Evolutionary conservation across 2,888 invertebrate genomes (phyloP).

Genomic region (Drosophila diplacantha): DNA sequence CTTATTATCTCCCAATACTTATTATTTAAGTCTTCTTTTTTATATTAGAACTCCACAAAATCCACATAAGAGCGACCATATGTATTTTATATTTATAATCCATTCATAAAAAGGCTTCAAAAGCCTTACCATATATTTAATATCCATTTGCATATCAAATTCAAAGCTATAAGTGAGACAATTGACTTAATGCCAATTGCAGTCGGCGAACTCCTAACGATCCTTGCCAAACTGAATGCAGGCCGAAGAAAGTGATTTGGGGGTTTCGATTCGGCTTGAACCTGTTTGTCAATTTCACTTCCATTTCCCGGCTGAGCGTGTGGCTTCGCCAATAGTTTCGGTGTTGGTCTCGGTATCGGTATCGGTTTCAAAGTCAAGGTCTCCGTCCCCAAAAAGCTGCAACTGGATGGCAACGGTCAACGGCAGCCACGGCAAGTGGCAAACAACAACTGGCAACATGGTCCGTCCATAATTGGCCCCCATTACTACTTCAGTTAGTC

Average conservation of each 20-base stretch:
- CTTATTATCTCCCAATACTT: no score
- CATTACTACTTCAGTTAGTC: constrained; percentile 54
- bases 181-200: constrained; percentile 27
- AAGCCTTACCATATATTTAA: neutral
- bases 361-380: constrained; percentile 71
- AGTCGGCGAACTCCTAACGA: constrained; percentile 36
- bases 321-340: neutral
- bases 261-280: constrained; percentile 35
- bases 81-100: neutral
- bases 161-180: neutral
- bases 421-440: constrained; percentile 26
- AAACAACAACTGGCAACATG: constrained; percentile 30
- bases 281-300: constrained; percentile 48
- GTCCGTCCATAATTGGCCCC: constrained; percentile 60
- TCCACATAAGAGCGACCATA: no score
- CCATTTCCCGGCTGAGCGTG: neutral
- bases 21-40: no score
- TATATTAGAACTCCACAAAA: no score
- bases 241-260: constrained; percentile 50
- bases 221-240: constrained; percentile 15
- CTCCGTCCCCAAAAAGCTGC: constrained; percentile 34
- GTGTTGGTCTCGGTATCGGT: constrained; percentile 23
- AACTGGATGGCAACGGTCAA: constrained; percentile 35
- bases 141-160: constrained; percentile 7
- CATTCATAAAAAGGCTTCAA: neutral